These are phyloP conservation scores for Homarus americanus DNA, from an alignment of 1,140 invertebrate genomes.

Conservation along the genomic window DNA sequence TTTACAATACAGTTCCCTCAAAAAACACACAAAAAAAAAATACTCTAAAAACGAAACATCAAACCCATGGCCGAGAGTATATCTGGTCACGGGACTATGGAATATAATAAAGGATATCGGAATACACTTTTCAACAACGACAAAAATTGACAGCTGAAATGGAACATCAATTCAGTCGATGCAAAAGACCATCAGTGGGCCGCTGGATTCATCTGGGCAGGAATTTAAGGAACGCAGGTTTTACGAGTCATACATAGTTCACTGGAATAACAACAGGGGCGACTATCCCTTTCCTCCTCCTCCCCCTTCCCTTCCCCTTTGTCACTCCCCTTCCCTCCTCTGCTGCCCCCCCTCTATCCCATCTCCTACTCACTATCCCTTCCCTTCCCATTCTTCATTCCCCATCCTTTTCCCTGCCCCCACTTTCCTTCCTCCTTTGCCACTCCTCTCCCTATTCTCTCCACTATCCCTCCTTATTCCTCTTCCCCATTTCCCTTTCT, in stretches of 20 bases:
- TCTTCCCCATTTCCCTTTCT: not conserved
- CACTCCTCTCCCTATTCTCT: not conserved
- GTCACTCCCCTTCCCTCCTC: not conserved
- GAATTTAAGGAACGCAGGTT: slow-evolving; percentile 49
- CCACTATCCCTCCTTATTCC: not conserved
- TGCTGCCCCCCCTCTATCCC: not conserved
- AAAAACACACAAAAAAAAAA: no score
- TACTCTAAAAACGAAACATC: no score
- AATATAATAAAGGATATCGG: no score
- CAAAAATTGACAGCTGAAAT: not conserved
- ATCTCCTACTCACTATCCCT: not conserved
- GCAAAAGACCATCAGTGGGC: slow-evolving; percentile 32
- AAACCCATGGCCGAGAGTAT: no score
- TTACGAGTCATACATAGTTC: slow-evolving; percentile 40
- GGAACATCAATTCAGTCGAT: slow-evolving; percentile 24
- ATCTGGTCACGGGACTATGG: no score
- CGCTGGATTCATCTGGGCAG: not conserved
- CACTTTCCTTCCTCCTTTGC: not conserved
- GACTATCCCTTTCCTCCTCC: not conserved
- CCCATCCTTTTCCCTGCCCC: not conserved
- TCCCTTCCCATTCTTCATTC: not conserved
- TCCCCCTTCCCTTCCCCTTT: not conserved
- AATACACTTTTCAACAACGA: no score
- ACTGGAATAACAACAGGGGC: slow-evolving; percentile 39
- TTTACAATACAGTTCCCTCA: no score